Evolutionary conservation across 2,888 invertebrate species (phyloP), one percentile per base, ranked within the genome.

Genomic region (Latrodectus elegans): DNA sequence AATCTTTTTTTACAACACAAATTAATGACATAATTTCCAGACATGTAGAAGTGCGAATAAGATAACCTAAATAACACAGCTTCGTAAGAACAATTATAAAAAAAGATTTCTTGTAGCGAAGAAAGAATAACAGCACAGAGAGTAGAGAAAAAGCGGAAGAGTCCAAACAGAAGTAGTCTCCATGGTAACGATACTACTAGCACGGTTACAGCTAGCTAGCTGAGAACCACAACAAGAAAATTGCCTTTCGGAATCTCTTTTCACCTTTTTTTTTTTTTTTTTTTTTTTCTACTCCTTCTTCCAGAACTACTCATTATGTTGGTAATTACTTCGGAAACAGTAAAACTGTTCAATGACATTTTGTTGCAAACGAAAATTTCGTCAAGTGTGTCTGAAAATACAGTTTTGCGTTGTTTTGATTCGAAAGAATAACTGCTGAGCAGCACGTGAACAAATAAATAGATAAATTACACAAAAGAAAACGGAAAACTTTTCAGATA

Each of bases 111-210:
- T 67, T 60, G 64, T 8, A 17, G 8, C 2, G n/a, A 64, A 64
- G 17, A 65, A 38, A 55, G 14, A 75, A 75, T 14, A 74, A 53
- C n/a, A 68, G 38, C n/a, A 17, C 9, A 76, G 38, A 38, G 38
- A 65, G 53, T 17, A 74, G 55, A 26, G 49, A 70, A 70, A 84
- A 84, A 60, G 68, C 84, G 84, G 85, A 80, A 85, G 85, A 85
- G n/a, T 71, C 79, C 80, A 85, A 85, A 85, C 85, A 85, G 73
- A 84, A 85, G 70, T 17, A 38, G 80, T 85, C 38, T 17, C 85
- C 64, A 85, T 85, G 49, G 80, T 17, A 80, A 80, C 85, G 10
- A 65, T 52, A 80, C 85, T 71, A 85, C 80, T 80, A 70, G 74
- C 85, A 80, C 85, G n/a, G 38, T 85, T 76, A 17, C 80, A 26